Percentiles rank a stretch among this genome's conserved stretches.
phyloP scores from a whole-genome alignment of 2,797 vertebrate species.

The Emydoidea blandingii region DNA sequence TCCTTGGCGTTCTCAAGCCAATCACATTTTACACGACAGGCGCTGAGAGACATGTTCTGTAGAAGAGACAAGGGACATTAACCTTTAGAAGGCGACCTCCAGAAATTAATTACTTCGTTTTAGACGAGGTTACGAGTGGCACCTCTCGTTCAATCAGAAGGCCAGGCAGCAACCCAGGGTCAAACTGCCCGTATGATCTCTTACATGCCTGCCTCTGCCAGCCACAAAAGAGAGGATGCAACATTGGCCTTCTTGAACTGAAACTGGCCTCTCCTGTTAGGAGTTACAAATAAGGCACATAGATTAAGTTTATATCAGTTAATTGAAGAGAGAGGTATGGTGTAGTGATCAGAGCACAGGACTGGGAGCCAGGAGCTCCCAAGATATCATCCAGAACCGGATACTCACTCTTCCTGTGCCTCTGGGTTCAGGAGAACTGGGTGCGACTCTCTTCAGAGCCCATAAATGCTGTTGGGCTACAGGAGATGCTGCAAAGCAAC shows the following conservation, averaged over 20 bases:
- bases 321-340: not conserved
- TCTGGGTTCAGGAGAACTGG: not conserved
- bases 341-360: not conserved
- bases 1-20: constrained; percentile 81
- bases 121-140: not conserved
- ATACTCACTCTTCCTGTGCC: not conserved
- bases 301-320: not conserved
- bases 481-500: not conserved
- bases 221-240: not conserved
- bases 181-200: not conserved
- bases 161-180: not conserved
- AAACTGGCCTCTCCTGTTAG: not conserved
- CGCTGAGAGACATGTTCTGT: constrained; percentile 75
- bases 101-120: not conserved
- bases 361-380: not conserved
- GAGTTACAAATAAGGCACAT: not conserved
- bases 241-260: not conserved
- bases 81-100: not conserved
- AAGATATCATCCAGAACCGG: not conserved
- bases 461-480: not conserved
- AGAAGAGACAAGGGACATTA: not conserved
- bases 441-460: not conserved
- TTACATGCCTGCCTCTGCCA: not conserved
- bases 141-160: not conserved
- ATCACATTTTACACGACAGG: constrained; percentile 78